Evolutionary conservation across 2,888 invertebrate genomes (phyloP), one percentile per base, ranked within the genome.

Genomic region (Dicranocentrus wangi): DNA sequence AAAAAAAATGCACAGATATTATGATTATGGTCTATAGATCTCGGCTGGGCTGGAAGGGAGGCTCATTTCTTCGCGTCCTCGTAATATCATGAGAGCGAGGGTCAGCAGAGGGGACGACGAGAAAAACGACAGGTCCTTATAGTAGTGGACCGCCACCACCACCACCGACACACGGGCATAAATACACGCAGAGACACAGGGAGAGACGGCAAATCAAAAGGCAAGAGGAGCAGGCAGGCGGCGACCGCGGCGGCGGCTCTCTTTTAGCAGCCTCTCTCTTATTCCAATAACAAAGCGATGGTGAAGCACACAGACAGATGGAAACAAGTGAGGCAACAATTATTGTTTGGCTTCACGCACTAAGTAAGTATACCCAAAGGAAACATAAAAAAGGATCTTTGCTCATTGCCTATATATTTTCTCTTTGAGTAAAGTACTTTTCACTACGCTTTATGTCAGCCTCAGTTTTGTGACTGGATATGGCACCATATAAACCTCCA

Each of bases 341-440:
- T 85, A 86, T 86, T 86, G 85, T 85, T 86, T 85, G 85, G 85
- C 85, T 85, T 84, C 82, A 85, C 84, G 85, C 83, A 85, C 83
- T 83, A 84, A 85, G 83, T 85, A 85, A 85, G 84, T 85, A 82
- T 81, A 81, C 86, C 86, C 86, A 77, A 71, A 82, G 85, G 86
- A 85, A 83, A 82, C 85, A 86, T 86, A 85, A 86, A 86, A 85
- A 82, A 82, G 84, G 78, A 81, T 85, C 82, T 83, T 83, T 80
- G 81, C 79, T 77, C 86, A 83, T 85, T 84, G 81, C 85, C 84
- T 81, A 85, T 81, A 66, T 72, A n/a, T 77, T 63, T 47, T 68
- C 61, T 58, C 70, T 53, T 65, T 71, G 47, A 58, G 53, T 69
- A 70, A 75, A 81, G 69, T 70, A 70, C 75, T 70, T 71, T 76